Evolutionary conservation across 1,140 invertebrate genomes (phyloP), one percentile per base, ranked within the genome.

Genomic region (Mycetomoellerius zeteki): DNA sequence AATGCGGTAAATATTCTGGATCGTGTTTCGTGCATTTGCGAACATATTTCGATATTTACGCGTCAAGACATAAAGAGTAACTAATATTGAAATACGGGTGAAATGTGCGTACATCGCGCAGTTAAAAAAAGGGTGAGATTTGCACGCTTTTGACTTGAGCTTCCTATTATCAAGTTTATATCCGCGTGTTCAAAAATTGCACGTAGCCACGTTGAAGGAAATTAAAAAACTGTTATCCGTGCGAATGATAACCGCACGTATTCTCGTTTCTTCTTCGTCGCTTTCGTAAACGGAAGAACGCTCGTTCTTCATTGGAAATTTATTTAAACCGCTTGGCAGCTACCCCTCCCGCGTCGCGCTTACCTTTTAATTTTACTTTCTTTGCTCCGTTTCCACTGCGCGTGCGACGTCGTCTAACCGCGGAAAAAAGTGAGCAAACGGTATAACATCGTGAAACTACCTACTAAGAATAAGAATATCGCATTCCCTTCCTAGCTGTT

Each of bases 311-410:
- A 33, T 37, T 10, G 14, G 14, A 16, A 33, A 6, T 84, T 84
- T 75, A 75, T 84, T 84, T 75, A 75, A 84, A 60, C 54, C 80
- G 80, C 80, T 60, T 73, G 52, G 10, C 54, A 37, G 43, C 33
- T 30, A 52, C 16, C 21, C 37, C 12, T 64, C 47, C 33, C 69
- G 80, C 54, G 12, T 5, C 19, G 78, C 64, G 37, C 64, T 60
- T 85, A 30, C 58, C 82, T 85, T 85, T 85, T 78, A 78, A 76
- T 85, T 85, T 85, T 78, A 78, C 82, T 76, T 76, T 85, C 69
- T 65, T 78, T 37, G 73, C 73, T 64, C 16, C 47, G 50, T 33
- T 56, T 78, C 47, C 37, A n/a, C 14, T 10, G 14, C 71, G n/a
- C 72, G 62, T 37, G 43, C 71, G 43, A 19, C 54, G 62, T 69